Evolutionary conservation across 2,888 invertebrate species (phyloP), one percentile per base, ranked within the genome.

Genomic region (Diaprepes abbreviatus): DNA sequence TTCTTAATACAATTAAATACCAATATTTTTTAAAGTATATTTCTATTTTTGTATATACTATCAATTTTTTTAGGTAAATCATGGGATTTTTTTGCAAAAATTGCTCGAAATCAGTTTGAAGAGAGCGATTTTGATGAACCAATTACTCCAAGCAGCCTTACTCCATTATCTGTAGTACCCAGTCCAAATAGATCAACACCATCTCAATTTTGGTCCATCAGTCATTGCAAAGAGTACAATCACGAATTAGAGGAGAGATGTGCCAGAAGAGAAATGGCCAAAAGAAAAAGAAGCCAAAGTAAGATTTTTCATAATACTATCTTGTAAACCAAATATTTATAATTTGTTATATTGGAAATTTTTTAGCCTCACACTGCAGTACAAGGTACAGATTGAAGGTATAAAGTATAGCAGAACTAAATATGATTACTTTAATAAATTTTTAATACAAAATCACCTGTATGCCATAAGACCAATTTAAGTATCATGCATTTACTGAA

Each of bases 41-140:
- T n/a, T n/a, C n/a, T n/a, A n/a, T n/a, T n/a, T n/a, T n/a, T n/a
- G n/a, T n/a, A 24, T 19, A 7, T 16, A 43, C n/a, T 10, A 40
- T 9, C 9, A 43, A 2, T 12, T 54, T 4, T 38, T 38, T 45
- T 43, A 59, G 59, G 59, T n/a, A 40, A 33, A 28, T 33, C 12
- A 31, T 59, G 59, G 59, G 45, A 59, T 9, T 59, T 59, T 59
- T 31, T 58, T 9, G 55, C 55, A 14, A 40, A 57, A 24, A 10
- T 24, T 7, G 21, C 24, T 7, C 12, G 38, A 38, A 50, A 14
- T 1, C 48, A 50, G 7, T 50, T 50, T 16, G 48, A 50, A 4
- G 48, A 28, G 14, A 28, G 16, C 12, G 48, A 50, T 7, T 50
- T 28, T 50, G 28, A 28, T 28, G 48, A 50, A 6, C 48, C 28